Percentiles rank a stretch among this genome's conserved stretches.
These are phyloP conservation scores for Leucopsar rothschildi DNA, from an alignment of 2,113 vertebrate genomes.

Conservation along the genomic window DNA sequence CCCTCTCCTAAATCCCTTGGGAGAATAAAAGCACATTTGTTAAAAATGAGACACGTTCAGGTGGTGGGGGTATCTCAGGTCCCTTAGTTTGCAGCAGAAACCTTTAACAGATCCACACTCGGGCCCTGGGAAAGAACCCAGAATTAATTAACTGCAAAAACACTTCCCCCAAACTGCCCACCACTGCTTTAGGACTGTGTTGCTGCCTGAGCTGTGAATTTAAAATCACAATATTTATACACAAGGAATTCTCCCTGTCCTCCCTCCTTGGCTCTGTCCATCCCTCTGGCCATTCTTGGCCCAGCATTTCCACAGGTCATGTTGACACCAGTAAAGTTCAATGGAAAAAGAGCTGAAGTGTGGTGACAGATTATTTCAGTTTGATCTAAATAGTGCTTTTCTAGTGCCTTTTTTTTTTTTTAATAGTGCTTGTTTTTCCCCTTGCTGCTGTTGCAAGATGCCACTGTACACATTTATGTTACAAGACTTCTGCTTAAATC, in stretches of 20 bases:
- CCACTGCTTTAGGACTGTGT: background rate
- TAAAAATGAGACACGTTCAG: background rate
- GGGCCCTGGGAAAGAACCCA: background rate
- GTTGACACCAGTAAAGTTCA: background rate
- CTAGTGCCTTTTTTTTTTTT: background rate
- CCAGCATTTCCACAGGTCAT: background rate
- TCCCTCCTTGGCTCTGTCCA: background rate
- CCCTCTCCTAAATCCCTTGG: background rate
- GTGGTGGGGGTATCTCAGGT: background rate
- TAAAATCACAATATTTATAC: background rate
- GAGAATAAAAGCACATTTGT: background rate
- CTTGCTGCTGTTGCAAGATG: background rate
- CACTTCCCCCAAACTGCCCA: background rate
- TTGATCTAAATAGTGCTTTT: background rate
- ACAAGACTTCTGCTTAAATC: background rate
- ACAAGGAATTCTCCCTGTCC: background rate
- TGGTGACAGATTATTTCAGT: background rate
- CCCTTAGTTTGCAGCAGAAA: background rate
- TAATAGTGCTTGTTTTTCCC: background rate
- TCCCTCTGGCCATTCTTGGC: background rate
- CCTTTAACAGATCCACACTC: background rate
- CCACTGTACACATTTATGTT: background rate
- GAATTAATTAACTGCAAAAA: background rate
- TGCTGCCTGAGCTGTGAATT: background rate
- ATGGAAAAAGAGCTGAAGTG: background rate